Conservation (phyloP, 2,888 invertebrate genomes). For the Tridacna crocea region DNA sequence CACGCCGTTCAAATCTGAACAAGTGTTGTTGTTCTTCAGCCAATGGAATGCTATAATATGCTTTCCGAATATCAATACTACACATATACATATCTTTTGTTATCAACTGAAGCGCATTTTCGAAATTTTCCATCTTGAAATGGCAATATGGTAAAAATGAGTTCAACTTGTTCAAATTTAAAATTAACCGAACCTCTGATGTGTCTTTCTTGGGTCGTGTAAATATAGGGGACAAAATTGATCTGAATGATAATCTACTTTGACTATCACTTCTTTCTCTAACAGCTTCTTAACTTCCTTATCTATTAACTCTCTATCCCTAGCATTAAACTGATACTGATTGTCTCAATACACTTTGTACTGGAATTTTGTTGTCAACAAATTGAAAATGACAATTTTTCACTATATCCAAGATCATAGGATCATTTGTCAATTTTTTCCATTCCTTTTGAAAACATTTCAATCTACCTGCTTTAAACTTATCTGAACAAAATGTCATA, state of each 20-base stretch:
- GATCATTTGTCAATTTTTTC: too few species aligned
- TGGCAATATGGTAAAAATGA: conserved; percentile 26
- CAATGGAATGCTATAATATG: conserved; percentile 27
- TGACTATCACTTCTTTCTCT: conserved; percentile 19
- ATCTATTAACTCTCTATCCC: too few species aligned
- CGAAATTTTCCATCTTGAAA: conserved; percentile 48
- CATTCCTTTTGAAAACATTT: too few species aligned
- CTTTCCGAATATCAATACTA: conserved; percentile 20
- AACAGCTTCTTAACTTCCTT: too few species aligned
- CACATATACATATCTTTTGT: conserved; percentile 25
- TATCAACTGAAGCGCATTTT: conserved; percentile 15
- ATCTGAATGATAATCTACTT: conserved; percentile 7
- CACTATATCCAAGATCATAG: too few species aligned
- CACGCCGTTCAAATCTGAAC: conserved; percentile 47
- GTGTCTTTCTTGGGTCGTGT: conserved; percentile 31
- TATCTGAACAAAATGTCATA: too few species aligned
- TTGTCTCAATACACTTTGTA: too few species aligned
- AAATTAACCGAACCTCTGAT: conserved; percentile 32
- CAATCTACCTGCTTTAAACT: too few species aligned
- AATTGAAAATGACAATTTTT: too few species aligned
- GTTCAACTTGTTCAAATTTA: conserved; percentile 39
- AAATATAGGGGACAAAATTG: conserved; percentile 50
- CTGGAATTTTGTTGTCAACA: too few species aligned
- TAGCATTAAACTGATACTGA: too few species aligned
- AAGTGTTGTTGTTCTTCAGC: conserved; percentile 21